These are phyloP conservation scores for Motacilla tschutschensis DNA, from an alignment of 2,113 vertebrate genomes.

Conservation along the genomic window DNA sequence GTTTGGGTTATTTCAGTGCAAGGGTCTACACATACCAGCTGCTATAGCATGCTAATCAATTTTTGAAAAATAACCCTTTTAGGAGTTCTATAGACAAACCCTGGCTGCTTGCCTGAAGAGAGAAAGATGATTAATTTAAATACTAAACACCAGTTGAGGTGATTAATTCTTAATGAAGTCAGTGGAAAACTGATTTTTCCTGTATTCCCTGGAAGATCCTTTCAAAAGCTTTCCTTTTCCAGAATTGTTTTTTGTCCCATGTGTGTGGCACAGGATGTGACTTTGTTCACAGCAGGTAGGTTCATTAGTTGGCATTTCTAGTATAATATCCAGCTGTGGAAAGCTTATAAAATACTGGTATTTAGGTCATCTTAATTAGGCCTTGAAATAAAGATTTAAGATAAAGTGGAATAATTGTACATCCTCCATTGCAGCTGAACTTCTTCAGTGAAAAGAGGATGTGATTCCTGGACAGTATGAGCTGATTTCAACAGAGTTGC, in stretches of 20 bases:
- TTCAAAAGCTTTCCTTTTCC: slow-evolving; percentile 27
- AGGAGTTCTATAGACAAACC: not conserved
- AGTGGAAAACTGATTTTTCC: slow-evolving; percentile 12
- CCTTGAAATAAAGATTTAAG: not conserved
- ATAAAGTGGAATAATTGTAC: slow-evolving; percentile 1
- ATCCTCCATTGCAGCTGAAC: not conserved
- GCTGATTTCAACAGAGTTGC: not conserved
- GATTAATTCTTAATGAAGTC: slow-evolving; percentile 8
- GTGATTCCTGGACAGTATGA: fast-evolving
- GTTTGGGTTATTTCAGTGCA: not conserved
- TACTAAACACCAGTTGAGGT: not conserved
- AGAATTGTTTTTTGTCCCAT: not conserved
- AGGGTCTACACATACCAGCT: not conserved
- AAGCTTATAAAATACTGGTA: slow-evolving; percentile 21
- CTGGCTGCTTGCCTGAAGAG: not conserved
- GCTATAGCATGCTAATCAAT: not conserved
- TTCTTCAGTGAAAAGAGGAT: not conserved
- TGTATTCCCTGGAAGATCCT: not conserved
- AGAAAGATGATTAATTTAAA: slow-evolving; percentile 8
- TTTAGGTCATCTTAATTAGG: slow-evolving; percentile 56
- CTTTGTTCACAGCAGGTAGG: slow-evolving; percentile 22
- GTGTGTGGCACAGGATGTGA: slow-evolving; percentile 6
- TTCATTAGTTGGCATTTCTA: slow-evolving; percentile 28
- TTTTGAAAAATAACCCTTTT: slow-evolving; percentile 2
- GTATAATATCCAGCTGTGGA: slow-evolving; percentile 36